Evolutionary conservation across 2,888 invertebrate species (phyloP).

Genomic region (Luperina testacea): DNA sequence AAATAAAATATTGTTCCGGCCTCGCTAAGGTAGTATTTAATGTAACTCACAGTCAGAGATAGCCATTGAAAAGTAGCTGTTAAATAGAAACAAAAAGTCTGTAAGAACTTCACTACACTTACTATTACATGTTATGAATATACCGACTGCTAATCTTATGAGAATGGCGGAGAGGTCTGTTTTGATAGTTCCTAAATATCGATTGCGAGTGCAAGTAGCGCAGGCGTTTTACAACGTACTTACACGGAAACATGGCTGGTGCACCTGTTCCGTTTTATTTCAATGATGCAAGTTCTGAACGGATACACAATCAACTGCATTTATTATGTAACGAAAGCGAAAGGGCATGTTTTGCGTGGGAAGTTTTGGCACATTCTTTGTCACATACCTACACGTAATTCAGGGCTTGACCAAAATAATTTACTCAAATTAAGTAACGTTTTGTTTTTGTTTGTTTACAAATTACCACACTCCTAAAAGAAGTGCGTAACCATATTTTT

Average conservation of each 20-base stretch:
- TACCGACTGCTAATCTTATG: constrained; percentile 66
- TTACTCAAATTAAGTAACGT: constrained; percentile 10
- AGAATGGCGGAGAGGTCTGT: constrained; percentile 59
- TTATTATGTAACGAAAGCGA: constrained; percentile 46
- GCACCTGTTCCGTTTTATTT: constrained; percentile 40
- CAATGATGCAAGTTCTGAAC: constrained; percentile 24
- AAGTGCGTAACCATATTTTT: constrained; percentile 65
- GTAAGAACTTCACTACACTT: constrained; percentile 15
- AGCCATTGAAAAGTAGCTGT: constrained; percentile 10
- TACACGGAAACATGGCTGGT: constrained; percentile 20
- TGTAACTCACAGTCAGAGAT: not conserved
- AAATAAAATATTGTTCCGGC: constrained; percentile 2
- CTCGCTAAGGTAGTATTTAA: constrained; percentile 6
- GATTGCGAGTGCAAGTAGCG: constrained; percentile 55
- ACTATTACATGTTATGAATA: constrained; percentile 58
- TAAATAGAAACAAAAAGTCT: constrained; percentile 9
- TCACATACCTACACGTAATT: not conserved
- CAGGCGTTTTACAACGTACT: constrained; percentile 37
- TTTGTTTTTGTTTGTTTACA: constrained; percentile 50
- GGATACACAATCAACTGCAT: constrained; percentile 27
- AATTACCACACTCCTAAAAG: constrained; percentile 39
- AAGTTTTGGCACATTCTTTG: constrained; percentile 10
- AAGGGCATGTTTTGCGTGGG: constrained; percentile 27
- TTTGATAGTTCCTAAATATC: constrained; percentile 28
- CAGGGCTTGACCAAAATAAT: constrained; percentile 18